These are phyloP conservation scores for Chiloscyllium plagiosum DNA, from an alignment of 2,113 vertebrate genomes.

Conservation along the genomic window DNA sequence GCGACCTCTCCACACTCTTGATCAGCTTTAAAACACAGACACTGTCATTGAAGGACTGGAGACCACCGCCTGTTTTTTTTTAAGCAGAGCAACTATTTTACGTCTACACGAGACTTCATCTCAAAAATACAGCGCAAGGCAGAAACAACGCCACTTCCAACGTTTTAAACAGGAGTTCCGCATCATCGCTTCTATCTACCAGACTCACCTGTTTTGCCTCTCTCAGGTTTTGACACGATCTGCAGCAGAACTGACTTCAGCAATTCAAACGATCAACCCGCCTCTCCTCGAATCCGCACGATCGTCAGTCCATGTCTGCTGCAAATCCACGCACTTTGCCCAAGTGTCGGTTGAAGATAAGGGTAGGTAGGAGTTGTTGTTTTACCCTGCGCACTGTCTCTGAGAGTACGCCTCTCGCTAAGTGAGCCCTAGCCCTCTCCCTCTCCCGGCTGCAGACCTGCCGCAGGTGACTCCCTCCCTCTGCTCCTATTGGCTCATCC, in stretches of 20 bases:
- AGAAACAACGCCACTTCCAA: neutral
- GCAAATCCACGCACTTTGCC: neutral
- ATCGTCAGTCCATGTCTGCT: neutral
- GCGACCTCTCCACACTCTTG: constrained; percentile 19
- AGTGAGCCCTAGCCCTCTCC: too few relatives aligned
- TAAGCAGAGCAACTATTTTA: neutral
- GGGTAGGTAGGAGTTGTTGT: neutral
- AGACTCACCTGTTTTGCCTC: constrained; percentile 30
- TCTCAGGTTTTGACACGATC: neutral
- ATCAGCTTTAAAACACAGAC: neutral
- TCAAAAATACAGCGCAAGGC: neutral
- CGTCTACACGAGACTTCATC: neutral
- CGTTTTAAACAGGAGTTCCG: neutral
- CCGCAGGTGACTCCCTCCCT: neutral
- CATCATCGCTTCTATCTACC: neutral
- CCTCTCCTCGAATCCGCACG: neutral
- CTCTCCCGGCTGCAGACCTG: neutral
- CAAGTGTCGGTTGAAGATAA: neutral
- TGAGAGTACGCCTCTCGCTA: neutral
- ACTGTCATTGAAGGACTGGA: neutral
- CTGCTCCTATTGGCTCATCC: neutral
- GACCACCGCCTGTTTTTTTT: neutral
- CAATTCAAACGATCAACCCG: neutral
- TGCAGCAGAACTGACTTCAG: neutral
- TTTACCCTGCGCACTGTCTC: neutral